Conservation (phyloP, 2,888 invertebrate species). For the Cryptocephalus primarius region DNA sequence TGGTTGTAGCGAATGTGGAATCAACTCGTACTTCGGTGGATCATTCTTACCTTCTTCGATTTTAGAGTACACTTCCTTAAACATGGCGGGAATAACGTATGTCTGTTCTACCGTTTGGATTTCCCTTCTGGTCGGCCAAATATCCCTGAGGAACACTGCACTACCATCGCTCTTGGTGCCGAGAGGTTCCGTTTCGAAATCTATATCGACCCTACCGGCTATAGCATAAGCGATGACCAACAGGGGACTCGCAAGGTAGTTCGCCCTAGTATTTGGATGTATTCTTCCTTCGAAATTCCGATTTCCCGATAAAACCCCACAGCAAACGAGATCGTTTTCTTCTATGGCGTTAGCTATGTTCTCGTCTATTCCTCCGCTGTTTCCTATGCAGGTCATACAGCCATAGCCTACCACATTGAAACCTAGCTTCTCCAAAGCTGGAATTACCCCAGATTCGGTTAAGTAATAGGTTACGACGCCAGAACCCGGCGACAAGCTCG, state of each 20-base stretch:
- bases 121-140: conserved; percentile 89
- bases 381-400: conserved; percentile 99
- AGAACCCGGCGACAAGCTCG: conserved; percentile 80
- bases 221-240: conserved; percentile 96
- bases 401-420: conserved; percentile 95
- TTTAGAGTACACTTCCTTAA: conserved; percentile 76
- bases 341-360: conserved; percentile 87
- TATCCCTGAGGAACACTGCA: conserved; percentile 76
- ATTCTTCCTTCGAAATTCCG: conserved; percentile 97
- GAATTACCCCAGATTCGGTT: conserved; percentile 83
- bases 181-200: conserved; percentile 78
- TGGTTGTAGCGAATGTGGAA: too few species aligned
- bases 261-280: conserved; percentile 92
- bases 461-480: conserved; percentile 37
- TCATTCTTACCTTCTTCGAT: conserved; percentile 75
- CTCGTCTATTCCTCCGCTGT: conserved; percentile 91
- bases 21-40: too few species aligned
- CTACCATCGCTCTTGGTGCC: conserved; percentile 59
- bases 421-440: conserved; percentile 74
- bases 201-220: conserved; percentile 89
- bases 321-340: conserved; percentile 86
- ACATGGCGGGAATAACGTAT: conserved; percentile 93
- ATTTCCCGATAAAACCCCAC: conserved; percentile 94
- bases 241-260: conserved; percentile 95
- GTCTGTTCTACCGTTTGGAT: conserved; percentile 83